Base-by-base conservation (phyloP, 1,140 invertebrate species). In the Galleria mellonella region DNA sequence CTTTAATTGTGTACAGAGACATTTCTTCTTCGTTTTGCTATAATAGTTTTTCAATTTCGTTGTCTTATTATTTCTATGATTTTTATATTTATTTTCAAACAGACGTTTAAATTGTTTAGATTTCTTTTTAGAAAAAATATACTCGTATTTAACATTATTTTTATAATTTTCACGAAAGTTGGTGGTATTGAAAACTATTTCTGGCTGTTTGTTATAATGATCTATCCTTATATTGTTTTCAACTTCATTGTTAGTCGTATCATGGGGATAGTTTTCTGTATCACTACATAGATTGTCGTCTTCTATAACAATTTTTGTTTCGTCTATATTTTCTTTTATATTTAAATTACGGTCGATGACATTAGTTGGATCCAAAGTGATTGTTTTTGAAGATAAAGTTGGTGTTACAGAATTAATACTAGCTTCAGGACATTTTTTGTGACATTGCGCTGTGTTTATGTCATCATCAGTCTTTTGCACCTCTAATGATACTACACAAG, bases 31-130 rank as follows among this genome's bases (percentile, higher is more conserved):
- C 11, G 41, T 23, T 46, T 53, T 50, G 17, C 40, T 23, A 29
- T 47, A 51, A 50, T 53, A 65, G 14, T 49, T 56, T 29, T 50
- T 41, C 32, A 68, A 32, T 13, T 55, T 57, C 48, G 41, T 57
- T 9, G 32, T 36, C 1, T 56, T 43, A 31, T 28, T 43, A 41
- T 51, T 44, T 45, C 52, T 55, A 9, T 33, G 29, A 35, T 51
- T 43, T 48, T 58, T 54, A 42, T 53, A 51, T 51, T 67, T 56
- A 37, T 37, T 41, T n/a, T 31, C 47, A 8, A 29, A 32, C 7
- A 38, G 13, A 9, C 29, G 37, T 48, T 48, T 51, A 23, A 3
- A 23, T 23, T 38, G 44, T 37, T 43, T 46, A n/a, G 11, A 14
- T 15, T 9, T 9, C n/a, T 37, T 14, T 30, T 31, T 35, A 4